Conservation (phyloP, 2,888 invertebrate genomes). For the Minunthozetes semirufus region DNA sequence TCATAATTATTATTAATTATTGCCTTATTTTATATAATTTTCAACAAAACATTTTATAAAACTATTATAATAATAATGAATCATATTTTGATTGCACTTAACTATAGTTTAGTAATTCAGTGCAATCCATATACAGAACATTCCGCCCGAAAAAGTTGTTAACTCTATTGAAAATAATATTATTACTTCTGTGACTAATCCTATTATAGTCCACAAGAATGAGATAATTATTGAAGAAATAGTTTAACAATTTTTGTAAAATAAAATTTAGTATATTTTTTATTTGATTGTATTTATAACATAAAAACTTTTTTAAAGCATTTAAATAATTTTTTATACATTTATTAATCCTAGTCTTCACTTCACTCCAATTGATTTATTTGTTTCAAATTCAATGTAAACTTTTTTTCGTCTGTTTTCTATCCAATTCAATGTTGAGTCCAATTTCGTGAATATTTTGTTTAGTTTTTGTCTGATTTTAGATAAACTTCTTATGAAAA, state of each 20-base stretch:
- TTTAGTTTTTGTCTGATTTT: too few species aligned
- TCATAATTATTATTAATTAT: neutral
- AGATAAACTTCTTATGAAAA: too few species aligned
- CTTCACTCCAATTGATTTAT: neutral
- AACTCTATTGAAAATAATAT: neutral
- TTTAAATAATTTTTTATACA: neutral
- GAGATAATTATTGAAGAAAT: neutral
- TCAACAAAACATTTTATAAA: neutral
- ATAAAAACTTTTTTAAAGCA: neutral
- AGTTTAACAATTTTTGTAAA: neutral
- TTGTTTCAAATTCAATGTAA: neutral
- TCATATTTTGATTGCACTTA: too few species aligned
- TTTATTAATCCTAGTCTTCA: constrained; percentile 24
- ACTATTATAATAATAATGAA: neutral
- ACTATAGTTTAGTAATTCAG: too few species aligned
- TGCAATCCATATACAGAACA: constrained; percentile 19
- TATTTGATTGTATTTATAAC: neutral
- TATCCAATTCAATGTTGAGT: too few species aligned
- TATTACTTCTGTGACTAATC: neutral
- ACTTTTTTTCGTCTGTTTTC: neutral
- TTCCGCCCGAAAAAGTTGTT: constrained; percentile 23
- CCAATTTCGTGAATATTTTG: too few species aligned
- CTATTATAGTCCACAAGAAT: neutral
- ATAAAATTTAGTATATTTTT: neutral
- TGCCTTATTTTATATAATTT: neutral